Evolutionary conservation across 2,888 invertebrate species (phyloP), one percentile per base, ranked within the genome.

Genomic region (Parelbella ahira): DNA sequence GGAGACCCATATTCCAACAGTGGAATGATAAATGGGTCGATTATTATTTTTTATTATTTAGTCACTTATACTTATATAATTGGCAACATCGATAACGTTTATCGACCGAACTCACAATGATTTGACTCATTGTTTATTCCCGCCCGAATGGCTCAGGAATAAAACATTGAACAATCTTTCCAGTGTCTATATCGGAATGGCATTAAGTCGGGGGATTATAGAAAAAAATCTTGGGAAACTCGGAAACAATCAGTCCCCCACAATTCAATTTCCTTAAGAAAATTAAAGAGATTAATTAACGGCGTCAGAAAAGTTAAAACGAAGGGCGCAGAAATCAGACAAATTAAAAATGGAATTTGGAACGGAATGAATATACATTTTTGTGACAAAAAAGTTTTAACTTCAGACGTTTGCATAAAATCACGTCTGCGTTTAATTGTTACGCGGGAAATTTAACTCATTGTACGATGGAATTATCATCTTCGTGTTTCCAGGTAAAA

Each of bases 271-370:
- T 42, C 42, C 34, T 27, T 34, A 34, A 15, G 33, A 42, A 42
- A 42, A 42, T 42, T 42, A 42, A 28, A 34, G 34, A 42, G 42
- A 42, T 42, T 42, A 36, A 42, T 42, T 42, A 42, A 42, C 15
- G 34, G 23, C 42, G 28, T 12, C 34, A 29, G 28, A 23, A 39
- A 41, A 41, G 41, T 41, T 41, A 32, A 41, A 33, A 41, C 41
- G 41, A 20, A 41, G 33, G 32, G 32, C 41, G 33, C 25, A 27
- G 33, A 41, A 41, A 41, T 41, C 41, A 33, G 41, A 20, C 25
- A 20, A 41, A 41, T 41, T 41, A 41, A 33, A 41, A 41, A 27
- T 33, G 41, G 25, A 41, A 41, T 33, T 41, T 20, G 20, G 19
- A 27, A 25, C 20, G 11, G 30, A 39, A 32, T 39, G 37, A 28